phyloP scores from a whole-genome alignment of 1,140 invertebrate genomes.

The Doryteuthis pealeii region DNA sequence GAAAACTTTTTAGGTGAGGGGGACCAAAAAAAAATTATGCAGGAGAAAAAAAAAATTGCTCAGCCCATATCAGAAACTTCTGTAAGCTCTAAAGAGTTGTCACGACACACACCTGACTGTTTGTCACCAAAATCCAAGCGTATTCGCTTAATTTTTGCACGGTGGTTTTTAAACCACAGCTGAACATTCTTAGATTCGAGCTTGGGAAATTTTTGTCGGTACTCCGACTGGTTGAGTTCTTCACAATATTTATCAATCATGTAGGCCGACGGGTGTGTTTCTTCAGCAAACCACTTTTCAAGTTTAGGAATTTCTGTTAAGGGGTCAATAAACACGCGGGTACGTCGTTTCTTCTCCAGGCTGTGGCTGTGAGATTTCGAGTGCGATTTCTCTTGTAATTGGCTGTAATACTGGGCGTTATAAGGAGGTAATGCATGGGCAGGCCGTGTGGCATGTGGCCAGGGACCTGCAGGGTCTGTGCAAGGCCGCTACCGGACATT shows the following conservation, averaged over 20 bases:
- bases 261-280: slow-evolving; percentile 96
- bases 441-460: slow-evolving; percentile 44
- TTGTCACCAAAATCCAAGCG: slow-evolving; percentile 25
- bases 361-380: not conserved
- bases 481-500: not conserved
- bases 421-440: slow-evolving; percentile 53
- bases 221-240: slow-evolving; percentile 85
- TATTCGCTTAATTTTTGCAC: slow-evolving; percentile 90
- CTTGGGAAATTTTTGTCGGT: slow-evolving; percentile 93
- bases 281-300: slow-evolving; percentile 96
- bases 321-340: slow-evolving; percentile 98
- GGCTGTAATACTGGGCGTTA: slow-evolving; percentile 45
- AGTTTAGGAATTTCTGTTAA: slow-evolving; percentile 95
- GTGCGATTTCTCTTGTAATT: slow-evolving; percentile 9
- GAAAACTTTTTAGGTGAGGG: too few relatives aligned
- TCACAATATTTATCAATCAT: slow-evolving; percentile 96
- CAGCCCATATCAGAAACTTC: not conserved
- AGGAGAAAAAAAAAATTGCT: not conserved
- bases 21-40: too few relatives aligned
- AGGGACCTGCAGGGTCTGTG: slow-evolving; percentile 46
- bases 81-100: slow-evolving; percentile 7
- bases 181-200: slow-evolving; percentile 97
- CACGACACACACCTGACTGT: slow-evolving; percentile 12
- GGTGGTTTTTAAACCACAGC: slow-evolving; percentile 87
- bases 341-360: slow-evolving; percentile 70